Base-by-base conservation (phyloP, 64 coral and sea anemone species). In the Stichodactyla mertensii region DNA sequence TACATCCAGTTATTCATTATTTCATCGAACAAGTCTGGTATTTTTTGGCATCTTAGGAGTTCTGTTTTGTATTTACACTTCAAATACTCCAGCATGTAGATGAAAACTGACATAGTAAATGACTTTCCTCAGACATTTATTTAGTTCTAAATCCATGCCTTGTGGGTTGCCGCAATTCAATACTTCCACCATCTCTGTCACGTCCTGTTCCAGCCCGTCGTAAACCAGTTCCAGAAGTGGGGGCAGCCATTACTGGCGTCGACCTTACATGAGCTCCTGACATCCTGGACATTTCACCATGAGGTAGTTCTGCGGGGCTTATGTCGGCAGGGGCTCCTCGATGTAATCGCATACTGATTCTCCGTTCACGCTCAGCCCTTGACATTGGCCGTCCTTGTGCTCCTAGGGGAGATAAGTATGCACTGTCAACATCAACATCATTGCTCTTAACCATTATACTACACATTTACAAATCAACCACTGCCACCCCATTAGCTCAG, bases 261-360 rank as follows among this genome's bases (percentile, higher is more conserved):
- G 94, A 96, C 18, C 94, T 91, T 1, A 96, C 91, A 74, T 93
- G 94, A 6, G 94, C 86, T 14, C 94, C 94, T 22, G 94, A 96
- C 94, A 96, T 96, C 10, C 94, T 82, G 5, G 94, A 93, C 36
- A 96, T 93, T 57, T 96, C 94, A 62, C 94, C 90, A 4, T 90
- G 94, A 16, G 94, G 82, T 16, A 96, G 31, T 51, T 96, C 94
- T 36, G 84, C 87, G 36, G 91, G 85, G 59, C 57, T 87, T 16
- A 92, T 77, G 7, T 92, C 91, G 58, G 94, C 94, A 51, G 94
- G 94, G 4, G 94, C 91, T 84, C 94, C 94, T 20, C 88, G 79
- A 81, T 92, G 88, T 6, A 96, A 77, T 20, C 91, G 86, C 86
- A 88, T 92, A 45, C 91, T 96, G 54, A 96, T 87, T 31, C 89